Evolutionary conservation across 2,797 vertebrate genomes (phyloP).

Genomic region (Phaenicophaeus curvirostris): DNA sequence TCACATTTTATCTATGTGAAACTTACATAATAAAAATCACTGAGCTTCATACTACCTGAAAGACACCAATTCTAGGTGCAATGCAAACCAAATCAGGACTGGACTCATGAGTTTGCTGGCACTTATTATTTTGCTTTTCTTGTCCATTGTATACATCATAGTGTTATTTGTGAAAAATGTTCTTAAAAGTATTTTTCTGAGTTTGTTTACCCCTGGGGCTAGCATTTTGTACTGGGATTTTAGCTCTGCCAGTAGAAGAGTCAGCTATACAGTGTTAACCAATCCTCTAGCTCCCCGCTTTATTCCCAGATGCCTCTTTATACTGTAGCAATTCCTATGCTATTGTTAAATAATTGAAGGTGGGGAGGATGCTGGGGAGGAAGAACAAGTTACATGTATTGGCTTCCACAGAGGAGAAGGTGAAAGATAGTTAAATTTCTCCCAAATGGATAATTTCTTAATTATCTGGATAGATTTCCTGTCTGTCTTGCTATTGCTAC

Average conservation of each 20-base stretch:
- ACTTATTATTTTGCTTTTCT: constrained; percentile 4
- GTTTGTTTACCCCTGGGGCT: constrained; percentile 60
- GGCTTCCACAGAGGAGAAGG: not conserved
- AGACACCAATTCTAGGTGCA: constrained; percentile 4
- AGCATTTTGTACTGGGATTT: constrained; percentile 45
- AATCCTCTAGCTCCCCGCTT: not conserved
- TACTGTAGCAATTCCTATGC: not conserved
- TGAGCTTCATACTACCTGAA: constrained; percentile 14
- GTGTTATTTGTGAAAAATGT: not conserved
- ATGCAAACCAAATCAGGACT: constrained; percentile 43
- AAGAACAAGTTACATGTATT: not conserved
- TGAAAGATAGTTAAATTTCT: constrained; percentile 41
- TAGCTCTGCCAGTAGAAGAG: constrained; percentile 45
- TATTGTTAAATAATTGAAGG: constrained; percentile 40
- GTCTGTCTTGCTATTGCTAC: constrained; percentile 53
- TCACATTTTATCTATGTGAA: constrained; percentile 28
- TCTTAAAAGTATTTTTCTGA: constrained; percentile 34
- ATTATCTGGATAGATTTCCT: constrained; percentile 71
- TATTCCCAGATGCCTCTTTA: constrained; percentile 41
- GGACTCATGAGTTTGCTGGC: constrained; percentile 1
- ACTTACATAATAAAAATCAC: not conserved
- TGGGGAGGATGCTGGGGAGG: not conserved
- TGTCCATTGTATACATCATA: not conserved
- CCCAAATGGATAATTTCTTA: constrained; percentile 67
- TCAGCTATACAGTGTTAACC: constrained; percentile 12